These are phyloP conservation scores for Lophochroa leadbeateri DNA, from an alignment of 2,113 vertebrate species.

Conservation along the genomic window DNA sequence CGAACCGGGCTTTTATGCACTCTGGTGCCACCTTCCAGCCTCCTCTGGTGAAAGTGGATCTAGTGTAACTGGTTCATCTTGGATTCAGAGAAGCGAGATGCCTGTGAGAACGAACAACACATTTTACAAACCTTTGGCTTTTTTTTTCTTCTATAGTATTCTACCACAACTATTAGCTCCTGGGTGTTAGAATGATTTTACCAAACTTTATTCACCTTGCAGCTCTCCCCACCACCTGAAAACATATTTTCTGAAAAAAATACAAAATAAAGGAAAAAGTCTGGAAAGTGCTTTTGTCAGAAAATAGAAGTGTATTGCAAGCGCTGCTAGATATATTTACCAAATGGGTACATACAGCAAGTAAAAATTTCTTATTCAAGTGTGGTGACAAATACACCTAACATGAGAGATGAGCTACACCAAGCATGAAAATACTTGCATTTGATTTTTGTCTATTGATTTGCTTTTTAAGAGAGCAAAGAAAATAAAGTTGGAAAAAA, in stretches of 20 bases:
- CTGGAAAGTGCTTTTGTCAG: background rate
- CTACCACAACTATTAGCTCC: background rate
- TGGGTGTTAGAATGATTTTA: background rate
- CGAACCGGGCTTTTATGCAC: accelerated
- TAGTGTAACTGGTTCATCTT: background rate
- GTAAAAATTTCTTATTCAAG: background rate
- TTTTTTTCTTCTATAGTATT: background rate
- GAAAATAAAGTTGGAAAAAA: background rate
- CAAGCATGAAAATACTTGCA: background rate
- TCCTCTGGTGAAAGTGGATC: background rate
- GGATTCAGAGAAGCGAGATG: conserved; percentile 44
- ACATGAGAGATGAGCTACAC: background rate
- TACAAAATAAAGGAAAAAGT: background rate
- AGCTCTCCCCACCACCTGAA: background rate
- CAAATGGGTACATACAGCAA: background rate
- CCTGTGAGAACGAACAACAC: background rate
- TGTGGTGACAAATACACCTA: background rate
- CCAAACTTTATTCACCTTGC: background rate
- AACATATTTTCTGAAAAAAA: background rate
- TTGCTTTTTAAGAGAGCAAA: background rate
- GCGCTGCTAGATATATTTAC: background rate
- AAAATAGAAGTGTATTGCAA: background rate
- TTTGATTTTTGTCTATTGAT: background rate
- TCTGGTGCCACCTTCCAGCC: background rate
- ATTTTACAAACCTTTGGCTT: background rate